Percentiles rank a stretch among this genome's conserved stretches.
phyloP scores from a whole-genome alignment of 2,113 vertebrate species.

The Mystacornis crossleyi region DNA sequence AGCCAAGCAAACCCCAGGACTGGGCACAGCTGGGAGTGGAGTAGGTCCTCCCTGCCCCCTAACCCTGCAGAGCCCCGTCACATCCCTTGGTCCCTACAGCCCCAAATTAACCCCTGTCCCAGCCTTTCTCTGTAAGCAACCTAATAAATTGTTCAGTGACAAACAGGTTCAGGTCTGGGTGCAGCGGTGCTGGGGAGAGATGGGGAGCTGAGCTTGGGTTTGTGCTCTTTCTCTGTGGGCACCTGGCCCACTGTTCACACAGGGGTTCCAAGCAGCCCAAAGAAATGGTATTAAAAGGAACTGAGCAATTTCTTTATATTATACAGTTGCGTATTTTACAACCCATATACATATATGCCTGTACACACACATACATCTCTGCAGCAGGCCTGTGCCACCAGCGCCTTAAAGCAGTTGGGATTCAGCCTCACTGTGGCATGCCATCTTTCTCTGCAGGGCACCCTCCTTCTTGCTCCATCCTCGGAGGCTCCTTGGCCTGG shows the following conservation, averaged over 20 bases:
- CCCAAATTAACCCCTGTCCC: neutral
- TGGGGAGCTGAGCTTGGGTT: neutral
- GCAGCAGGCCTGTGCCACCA: neutral
- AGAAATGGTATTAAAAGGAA: neutral
- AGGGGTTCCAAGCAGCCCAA: neutral
- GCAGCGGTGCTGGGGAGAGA: neutral
- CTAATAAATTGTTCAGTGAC: conserved; percentile 30
- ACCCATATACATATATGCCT: conserved; percentile 41
- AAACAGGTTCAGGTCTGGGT: accelerated
- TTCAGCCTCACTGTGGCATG: neutral
- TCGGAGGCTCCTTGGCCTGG: neutral
- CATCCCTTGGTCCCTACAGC: neutral
- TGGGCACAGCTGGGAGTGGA: neutral
- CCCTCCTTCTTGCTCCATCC: neutral
- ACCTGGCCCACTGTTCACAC: neutral
- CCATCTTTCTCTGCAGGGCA: neutral
- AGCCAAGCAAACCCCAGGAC: neutral
- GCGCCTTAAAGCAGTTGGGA: neutral
- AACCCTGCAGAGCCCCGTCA: neutral
- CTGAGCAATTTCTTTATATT: conserved; percentile 12
- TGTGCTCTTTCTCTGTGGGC: neutral
- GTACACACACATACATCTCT: neutral
- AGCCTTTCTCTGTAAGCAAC: neutral
- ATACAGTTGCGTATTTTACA: conserved; percentile 54
- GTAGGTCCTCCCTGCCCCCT: neutral